These are phyloP conservation scores for Drosophila flavopinicola DNA, from an alignment of 2,888 invertebrate species.

Conservation along the genomic window DNA sequence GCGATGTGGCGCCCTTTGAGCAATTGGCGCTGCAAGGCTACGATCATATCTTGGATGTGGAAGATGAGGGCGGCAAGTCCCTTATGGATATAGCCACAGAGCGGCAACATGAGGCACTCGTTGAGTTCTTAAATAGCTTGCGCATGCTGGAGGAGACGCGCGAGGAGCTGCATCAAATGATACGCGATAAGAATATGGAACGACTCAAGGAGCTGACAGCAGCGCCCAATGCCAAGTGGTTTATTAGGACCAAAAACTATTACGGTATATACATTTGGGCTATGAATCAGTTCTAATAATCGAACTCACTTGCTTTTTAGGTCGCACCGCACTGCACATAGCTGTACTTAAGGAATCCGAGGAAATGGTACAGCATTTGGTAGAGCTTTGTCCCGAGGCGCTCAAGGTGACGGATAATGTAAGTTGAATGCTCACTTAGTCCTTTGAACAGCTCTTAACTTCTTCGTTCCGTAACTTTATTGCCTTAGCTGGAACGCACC, in stretches of 20 bases:
- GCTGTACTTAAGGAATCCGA: slow-evolving; percentile 93
- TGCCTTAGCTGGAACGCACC: slow-evolving; percentile 91
- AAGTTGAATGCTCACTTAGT: slow-evolving; percentile 1
- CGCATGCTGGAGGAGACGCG: slow-evolving; percentile 92
- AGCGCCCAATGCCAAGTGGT: slow-evolving; percentile 81
- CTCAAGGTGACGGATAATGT: slow-evolving; percentile 94
- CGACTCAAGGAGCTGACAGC: slow-evolving; percentile 86
- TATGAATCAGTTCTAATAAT: neutral
- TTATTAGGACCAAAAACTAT: slow-evolving; percentile 83
- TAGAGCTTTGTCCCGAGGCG: slow-evolving; percentile 89
- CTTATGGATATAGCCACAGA: slow-evolving; percentile 89
- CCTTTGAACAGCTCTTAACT: neutral
- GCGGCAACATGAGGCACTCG: slow-evolving; percentile 88
- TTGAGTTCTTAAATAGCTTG: slow-evolving; percentile 89
- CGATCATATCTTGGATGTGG: slow-evolving; percentile 92
- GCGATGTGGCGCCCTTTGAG: slow-evolving; percentile 88
- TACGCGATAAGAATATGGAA: slow-evolving; percentile 87
- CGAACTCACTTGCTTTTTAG: slow-evolving; percentile 69
- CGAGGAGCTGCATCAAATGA: slow-evolving; percentile 90
- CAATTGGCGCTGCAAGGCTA: slow-evolving; percentile 90
- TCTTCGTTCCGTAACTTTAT: neutral
- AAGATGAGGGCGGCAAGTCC: slow-evolving; percentile 89
- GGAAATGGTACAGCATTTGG: slow-evolving; percentile 91
- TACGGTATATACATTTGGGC: slow-evolving; percentile 76
- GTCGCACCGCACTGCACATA: slow-evolving; percentile 92